phyloP scores from a whole-genome alignment of 1,140 invertebrate species.

The Drosophila varians region DNA sequence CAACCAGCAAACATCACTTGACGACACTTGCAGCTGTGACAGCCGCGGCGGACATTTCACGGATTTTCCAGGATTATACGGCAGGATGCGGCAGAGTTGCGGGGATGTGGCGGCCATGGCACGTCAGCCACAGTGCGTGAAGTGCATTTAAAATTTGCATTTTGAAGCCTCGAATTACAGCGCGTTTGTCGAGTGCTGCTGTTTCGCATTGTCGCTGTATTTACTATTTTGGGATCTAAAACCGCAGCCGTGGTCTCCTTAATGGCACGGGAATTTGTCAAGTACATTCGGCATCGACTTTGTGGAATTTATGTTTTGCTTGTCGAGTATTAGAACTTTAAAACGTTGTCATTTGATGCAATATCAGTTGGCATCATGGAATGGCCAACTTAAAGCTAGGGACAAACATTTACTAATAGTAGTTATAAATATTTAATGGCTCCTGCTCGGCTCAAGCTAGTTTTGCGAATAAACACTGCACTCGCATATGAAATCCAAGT shows the following conservation, averaged over 20 bases:
- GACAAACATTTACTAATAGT: too few species aligned
- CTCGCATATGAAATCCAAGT: conserved; percentile 21
- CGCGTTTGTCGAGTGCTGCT: conserved; percentile 44
- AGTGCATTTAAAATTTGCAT: conserved; percentile 77
- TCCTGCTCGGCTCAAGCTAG: not conserved
- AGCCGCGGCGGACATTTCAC: conserved; percentile 7
- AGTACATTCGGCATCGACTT: not conserved
- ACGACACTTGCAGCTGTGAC: conserved; percentile 44
- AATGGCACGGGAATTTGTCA: not conserved
- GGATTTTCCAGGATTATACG: conserved; percentile 22
- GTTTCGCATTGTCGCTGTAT: conserved; percentile 19
- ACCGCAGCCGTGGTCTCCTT: conserved; percentile 9
- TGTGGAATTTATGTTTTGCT: not conserved
- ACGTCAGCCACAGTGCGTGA: conserved; percentile 70
- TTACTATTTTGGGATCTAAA: conserved; percentile 3
- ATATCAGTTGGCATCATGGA: too few species aligned
- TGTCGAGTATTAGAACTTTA: not conserved
- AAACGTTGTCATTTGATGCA: not conserved
- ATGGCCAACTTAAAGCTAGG: too few species aligned
- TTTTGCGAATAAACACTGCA: conserved; percentile 40
- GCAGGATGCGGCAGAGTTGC: not conserved
- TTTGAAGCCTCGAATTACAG: conserved; percentile 73
- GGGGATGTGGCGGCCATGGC: not conserved
- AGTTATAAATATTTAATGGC: conserved; percentile 1
- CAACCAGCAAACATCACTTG: conserved; percentile 49